Conservation (phyloP, 2,113 vertebrate genomes). For the Crotalus helleri region DNA sequence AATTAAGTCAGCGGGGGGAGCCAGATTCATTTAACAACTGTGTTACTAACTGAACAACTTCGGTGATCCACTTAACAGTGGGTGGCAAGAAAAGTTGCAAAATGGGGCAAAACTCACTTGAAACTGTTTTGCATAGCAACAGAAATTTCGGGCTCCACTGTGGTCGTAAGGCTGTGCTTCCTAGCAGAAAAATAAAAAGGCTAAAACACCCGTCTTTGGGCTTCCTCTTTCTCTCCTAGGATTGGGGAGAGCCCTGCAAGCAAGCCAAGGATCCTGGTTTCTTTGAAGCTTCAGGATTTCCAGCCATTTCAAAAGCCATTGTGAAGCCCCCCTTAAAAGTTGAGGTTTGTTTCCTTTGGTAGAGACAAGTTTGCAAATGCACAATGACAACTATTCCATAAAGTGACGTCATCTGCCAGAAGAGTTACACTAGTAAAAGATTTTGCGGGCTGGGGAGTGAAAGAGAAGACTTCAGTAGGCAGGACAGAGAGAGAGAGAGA, state of each 20-base stretch:
- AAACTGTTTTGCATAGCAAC: too few species aligned
- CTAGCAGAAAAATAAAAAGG: conserved; percentile 63
- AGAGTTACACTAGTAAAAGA: neutral
- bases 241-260: conserved; percentile 50
- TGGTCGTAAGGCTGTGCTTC: conserved; percentile 33
- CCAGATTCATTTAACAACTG: too few species aligned
- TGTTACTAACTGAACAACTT: too few species aligned
- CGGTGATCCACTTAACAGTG: too few species aligned
- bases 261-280: conserved; percentile 52
- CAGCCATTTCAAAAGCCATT: neutral
- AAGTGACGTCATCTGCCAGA: neutral
- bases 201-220: conserved; percentile 54
- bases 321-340: neutral
- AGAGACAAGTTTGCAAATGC: too few species aligned
- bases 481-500: neutral
- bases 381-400: neutral
- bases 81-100: too few species aligned
- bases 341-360: conserved; percentile 3
- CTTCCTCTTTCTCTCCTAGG: conserved; percentile 63
- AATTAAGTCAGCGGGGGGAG: too few species aligned
- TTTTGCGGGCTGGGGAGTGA: neutral
- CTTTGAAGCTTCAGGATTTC: conserved; percentile 4
- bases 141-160: too few species aligned
- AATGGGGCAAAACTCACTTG: too few species aligned
- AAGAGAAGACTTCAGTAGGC: neutral